Conservation (phyloP, 2,797 vertebrate genomes). For the Poeciliopsis infans region DNA sequence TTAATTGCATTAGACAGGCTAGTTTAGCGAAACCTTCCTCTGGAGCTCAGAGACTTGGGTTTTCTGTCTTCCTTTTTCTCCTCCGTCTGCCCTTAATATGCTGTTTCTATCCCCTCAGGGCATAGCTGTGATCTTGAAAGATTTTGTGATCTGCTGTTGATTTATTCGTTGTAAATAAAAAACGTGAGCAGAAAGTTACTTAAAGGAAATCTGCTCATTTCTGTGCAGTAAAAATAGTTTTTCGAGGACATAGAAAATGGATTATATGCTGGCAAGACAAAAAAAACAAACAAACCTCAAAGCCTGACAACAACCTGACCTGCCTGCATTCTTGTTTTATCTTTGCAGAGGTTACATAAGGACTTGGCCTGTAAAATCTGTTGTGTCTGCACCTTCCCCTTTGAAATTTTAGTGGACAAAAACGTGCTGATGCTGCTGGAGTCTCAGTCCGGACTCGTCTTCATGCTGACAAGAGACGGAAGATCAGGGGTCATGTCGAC, state of each 20-base stretch:
- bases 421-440: slow-evolving; percentile 61
- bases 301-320: slow-evolving; percentile 24
- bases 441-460: slow-evolving; percentile 45
- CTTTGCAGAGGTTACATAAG: slow-evolving; percentile 22
- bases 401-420: slow-evolving; percentile 52
- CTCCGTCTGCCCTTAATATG: slow-evolving; percentile 56
- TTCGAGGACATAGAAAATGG: slow-evolving; percentile 13
- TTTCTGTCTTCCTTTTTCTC: slow-evolving; percentile 61
- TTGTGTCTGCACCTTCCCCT: slow-evolving; percentile 46
- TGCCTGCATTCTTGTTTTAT: slow-evolving; percentile 28
- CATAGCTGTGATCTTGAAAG: slow-evolving; percentile 62
- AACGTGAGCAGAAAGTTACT: slow-evolving; percentile 10
- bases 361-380: slow-evolving; percentile 48
- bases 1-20: slow-evolving; percentile 82
- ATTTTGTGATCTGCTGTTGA: slow-evolving; percentile 49
- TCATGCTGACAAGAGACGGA: slow-evolving; percentile 60
- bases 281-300: neutral
- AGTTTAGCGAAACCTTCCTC: slow-evolving; percentile 72
- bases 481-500: slow-evolving; percentile 79
- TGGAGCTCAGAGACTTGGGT: slow-evolving; percentile 83
- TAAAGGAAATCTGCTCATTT: slow-evolving; percentile 9
- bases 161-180: slow-evolving; percentile 37
- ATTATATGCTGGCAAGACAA: slow-evolving; percentile 12
- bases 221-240: slow-evolving; percentile 20
- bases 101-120: slow-evolving; percentile 55